These are phyloP conservation scores for Anniella stebbinsi DNA, from an alignment of 2,797 vertebrate genomes.

Conservation along the genomic window DNA sequence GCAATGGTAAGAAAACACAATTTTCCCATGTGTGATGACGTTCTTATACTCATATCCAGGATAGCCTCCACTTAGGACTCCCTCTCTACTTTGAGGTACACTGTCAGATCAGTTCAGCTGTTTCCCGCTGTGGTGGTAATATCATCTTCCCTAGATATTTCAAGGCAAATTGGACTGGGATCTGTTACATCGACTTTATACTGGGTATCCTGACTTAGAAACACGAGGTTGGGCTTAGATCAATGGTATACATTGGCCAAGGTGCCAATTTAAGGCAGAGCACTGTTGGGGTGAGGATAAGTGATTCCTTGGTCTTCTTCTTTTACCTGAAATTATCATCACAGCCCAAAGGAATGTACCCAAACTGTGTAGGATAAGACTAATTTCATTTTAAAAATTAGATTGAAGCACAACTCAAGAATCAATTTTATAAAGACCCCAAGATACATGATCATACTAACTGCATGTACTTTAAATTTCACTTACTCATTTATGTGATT, in stretches of 20 bases:
- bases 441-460: slow-evolving; percentile 20
- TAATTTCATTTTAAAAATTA: background rate
- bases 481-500: slow-evolving; percentile 38
- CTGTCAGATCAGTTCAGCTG: slow-evolving; percentile 38
- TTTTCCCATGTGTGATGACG: too few relatives aligned
- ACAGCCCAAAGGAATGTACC: background rate
- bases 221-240: background rate
- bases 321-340: background rate
- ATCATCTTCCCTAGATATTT: slow-evolving; percentile 35
- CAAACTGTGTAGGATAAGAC: slow-evolving; percentile 20
- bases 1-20: too few relatives aligned
- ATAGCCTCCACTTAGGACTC: background rate
- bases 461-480: slow-evolving; percentile 15
- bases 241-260: background rate
- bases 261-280: background rate
- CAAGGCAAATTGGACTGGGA: background rate
- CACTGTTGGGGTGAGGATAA: background rate
- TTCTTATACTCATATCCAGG: background rate
- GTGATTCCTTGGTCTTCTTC: background rate
- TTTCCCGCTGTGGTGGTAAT: background rate
- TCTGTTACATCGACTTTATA: background rate
- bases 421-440: slow-evolving; percentile 23
- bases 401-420: slow-evolving; percentile 39
- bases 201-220: background rate
- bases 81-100: background rate